These are phyloP conservation scores for Pangasianodon hypophthalmus DNA, from an alignment of 2,113 vertebrate genomes.

Conservation along the genomic window DNA sequence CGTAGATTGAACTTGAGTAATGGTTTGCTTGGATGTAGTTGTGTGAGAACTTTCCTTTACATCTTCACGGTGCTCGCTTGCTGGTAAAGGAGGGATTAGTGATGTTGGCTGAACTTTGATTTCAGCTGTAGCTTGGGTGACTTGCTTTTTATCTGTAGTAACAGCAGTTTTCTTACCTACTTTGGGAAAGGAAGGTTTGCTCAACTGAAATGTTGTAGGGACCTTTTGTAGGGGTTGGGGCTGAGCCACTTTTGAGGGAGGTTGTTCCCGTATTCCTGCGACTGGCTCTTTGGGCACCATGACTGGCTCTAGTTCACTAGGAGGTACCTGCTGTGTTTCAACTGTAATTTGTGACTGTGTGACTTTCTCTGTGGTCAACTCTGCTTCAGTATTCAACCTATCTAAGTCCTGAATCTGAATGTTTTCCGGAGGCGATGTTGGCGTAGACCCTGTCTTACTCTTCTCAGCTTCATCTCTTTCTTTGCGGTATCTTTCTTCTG, in stretches of 20 bases:
- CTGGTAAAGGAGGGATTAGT: slow-evolving; percentile 51
- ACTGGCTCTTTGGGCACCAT: background rate
- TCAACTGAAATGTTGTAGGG: slow-evolving; percentile 55
- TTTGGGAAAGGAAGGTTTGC: slow-evolving; percentile 66
- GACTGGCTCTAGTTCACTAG: slow-evolving; percentile 46
- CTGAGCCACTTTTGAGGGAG: slow-evolving; percentile 31
- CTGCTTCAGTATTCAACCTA: slow-evolving; percentile 24
- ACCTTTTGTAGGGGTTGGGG: slow-evolving; percentile 52
- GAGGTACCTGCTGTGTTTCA: slow-evolving; percentile 48
- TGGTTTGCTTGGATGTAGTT: slow-evolving; percentile 62
- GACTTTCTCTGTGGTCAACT: slow-evolving; percentile 34
- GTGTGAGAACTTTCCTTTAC: slow-evolving; percentile 65
- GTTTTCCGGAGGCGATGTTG: slow-evolving; percentile 61
- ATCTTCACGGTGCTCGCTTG: slow-evolving; percentile 65
- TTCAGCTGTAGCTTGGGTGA: slow-evolving; percentile 48
- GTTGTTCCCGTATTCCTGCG: slow-evolving; percentile 2
- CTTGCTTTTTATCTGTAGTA: slow-evolving; percentile 58
- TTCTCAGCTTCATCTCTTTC: slow-evolving; percentile 78
- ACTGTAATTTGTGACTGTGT: slow-evolving; percentile 49
- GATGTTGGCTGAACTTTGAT: slow-evolving; percentile 57
- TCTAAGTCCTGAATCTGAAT: background rate
- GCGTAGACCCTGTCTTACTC: slow-evolving; percentile 61
- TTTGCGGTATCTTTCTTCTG: slow-evolving; percentile 84
- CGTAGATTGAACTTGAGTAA: slow-evolving; percentile 50
- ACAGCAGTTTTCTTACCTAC: slow-evolving; percentile 65